phyloP scores from a whole-genome alignment of 2,113 vertebrate genomes.

The Megaptera novaeangliae region DNA sequence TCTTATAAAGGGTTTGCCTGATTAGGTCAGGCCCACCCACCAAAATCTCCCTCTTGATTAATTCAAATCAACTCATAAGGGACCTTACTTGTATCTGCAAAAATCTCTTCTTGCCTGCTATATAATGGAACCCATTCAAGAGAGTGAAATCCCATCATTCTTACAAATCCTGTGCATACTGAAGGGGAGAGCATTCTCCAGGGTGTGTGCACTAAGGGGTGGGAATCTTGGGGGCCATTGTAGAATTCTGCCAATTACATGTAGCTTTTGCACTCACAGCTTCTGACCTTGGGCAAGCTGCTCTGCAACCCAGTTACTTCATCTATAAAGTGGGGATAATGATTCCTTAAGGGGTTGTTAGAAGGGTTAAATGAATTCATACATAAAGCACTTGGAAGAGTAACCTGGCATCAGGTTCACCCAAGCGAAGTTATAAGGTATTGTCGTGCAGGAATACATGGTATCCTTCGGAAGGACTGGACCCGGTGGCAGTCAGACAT shows the following conservation, averaged over 20 bases:
- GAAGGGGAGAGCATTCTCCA: background rate
- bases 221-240: no score
- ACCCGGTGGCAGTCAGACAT: background rate
- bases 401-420: background rate
- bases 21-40: background rate
- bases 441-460: accelerated
- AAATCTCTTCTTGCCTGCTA: background rate
- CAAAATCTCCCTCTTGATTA: background rate
- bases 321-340: background rate
- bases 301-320: background rate
- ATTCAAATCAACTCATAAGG: background rate
- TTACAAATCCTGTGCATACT: background rate
- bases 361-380: background rate
- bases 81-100: background rate
- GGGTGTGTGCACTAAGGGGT: accelerated
- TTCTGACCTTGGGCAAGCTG: background rate
- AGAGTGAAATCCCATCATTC: background rate
- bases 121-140: background rate
- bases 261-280: background rate
- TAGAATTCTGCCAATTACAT: background rate
- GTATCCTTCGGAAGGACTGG: background rate
- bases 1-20: background rate
- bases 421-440: background rate
- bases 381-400: background rate
- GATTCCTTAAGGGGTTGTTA: background rate